These are phyloP conservation scores for Synchiropus splendidus DNA, from an alignment of 2,113 vertebrate species.

Conservation along the genomic window DNA sequence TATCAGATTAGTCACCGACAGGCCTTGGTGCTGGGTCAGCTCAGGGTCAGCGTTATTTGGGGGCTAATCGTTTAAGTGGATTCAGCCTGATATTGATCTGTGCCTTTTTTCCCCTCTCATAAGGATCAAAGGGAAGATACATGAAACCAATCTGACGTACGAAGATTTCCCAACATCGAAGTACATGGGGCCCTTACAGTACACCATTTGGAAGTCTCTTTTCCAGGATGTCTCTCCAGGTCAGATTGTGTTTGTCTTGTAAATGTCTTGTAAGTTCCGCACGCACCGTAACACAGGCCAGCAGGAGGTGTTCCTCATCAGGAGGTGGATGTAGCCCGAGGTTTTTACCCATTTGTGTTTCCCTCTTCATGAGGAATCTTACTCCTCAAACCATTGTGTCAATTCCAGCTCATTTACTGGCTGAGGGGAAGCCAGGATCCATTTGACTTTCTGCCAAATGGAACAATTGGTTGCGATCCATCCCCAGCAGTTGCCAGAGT, in stretches of 20 bases:
- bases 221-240: constrained; percentile 95
- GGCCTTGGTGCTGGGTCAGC: too few species aligned
- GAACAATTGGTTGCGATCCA: constrained; percentile 54
- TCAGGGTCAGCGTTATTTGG: constrained; percentile 5
- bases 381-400: constrained; percentile 36
- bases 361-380: constrained; percentile 18
- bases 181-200: constrained; percentile 94
- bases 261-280: too few species aligned
- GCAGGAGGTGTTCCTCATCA: too few species aligned
- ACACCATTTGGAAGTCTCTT: constrained; percentile 96
- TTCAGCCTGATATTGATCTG: constrained; percentile 30
- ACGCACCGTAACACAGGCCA: too few species aligned
- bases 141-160: constrained; percentile 92
- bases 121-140: constrained; percentile 95
- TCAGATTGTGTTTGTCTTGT: constrained; percentile 38
- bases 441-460: constrained; percentile 48
- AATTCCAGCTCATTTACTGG: constrained; percentile 15
- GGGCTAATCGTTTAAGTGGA: constrained; percentile 18
- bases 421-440: constrained; percentile 15
- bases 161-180: constrained; percentile 98
- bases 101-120: constrained; percentile 10
- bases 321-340: too few species aligned
- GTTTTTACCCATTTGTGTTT: too few species aligned
- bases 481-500: constrained; percentile 45
- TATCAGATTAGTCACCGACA: constrained; percentile 17